phyloP scores from a whole-genome alignment of 2,797 vertebrate species.

The Coendou prehensilis region DNA sequence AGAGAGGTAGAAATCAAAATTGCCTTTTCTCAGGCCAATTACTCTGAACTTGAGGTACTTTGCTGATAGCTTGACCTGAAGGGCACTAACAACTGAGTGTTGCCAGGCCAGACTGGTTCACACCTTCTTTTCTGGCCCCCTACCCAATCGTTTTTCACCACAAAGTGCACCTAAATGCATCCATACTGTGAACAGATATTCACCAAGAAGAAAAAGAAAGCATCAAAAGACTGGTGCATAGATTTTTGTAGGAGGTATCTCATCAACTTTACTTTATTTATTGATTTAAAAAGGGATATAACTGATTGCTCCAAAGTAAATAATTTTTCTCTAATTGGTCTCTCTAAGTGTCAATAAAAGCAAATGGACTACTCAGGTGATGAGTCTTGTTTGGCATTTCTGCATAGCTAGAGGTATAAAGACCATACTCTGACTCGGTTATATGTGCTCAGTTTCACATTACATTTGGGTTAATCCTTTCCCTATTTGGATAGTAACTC shows the following conservation, averaged over 20 bases:
- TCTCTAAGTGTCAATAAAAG: constrained; percentile 41
- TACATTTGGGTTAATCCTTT: not conserved
- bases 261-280: constrained; percentile 46
- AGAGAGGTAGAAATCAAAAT: not conserved
- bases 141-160: not conserved
- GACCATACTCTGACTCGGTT: not conserved
- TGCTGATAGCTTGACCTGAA: not conserved
- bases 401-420: not conserved
- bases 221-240: not conserved
- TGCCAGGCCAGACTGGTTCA: not conserved
- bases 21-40: not conserved
- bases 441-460: not conserved
- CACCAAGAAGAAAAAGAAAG: not conserved
- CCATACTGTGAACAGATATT: not conserved
- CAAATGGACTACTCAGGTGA: constrained; percentile 34
- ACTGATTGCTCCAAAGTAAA: constrained; percentile 45
- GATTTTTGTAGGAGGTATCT: not conserved
- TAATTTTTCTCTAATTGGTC: constrained; percentile 53
- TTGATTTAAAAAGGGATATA: constrained; percentile 32
- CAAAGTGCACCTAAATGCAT: not conserved
- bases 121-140: not conserved
- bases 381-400: constrained; percentile 24
- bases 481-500: not conserved
- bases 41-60: not conserved
- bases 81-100: not conserved